Evolutionary conservation across 2,888 invertebrate genomes (phyloP).

Genomic region (Crematogaster levior): DNA sequence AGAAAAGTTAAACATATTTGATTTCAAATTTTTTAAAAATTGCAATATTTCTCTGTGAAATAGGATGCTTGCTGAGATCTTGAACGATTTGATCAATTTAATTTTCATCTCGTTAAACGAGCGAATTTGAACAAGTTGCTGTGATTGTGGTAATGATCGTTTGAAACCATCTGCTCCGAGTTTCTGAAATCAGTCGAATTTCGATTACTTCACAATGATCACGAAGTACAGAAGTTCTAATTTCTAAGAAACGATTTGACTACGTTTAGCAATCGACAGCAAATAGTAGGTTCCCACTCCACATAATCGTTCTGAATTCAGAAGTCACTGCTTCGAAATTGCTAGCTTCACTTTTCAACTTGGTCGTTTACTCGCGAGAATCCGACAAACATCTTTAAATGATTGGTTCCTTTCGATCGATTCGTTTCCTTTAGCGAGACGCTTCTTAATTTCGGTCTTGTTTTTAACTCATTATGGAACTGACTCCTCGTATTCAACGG

Average conservation of each 20-base stretch:
- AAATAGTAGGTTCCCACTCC: slow-evolving; percentile 28
- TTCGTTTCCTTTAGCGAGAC: neutral
- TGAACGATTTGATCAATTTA: slow-evolving; percentile 16
- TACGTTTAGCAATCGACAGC: slow-evolving; percentile 21
- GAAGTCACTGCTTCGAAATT: slow-evolving; percentile 18
- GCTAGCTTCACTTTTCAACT: slow-evolving; percentile 13
- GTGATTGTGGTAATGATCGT: slow-evolving; percentile 1
- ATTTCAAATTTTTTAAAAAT: neutral
- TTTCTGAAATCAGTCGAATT: slow-evolving; percentile 5
- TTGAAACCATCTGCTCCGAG: neutral
- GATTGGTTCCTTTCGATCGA: slow-evolving; percentile 11
- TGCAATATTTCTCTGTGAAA: neutral
- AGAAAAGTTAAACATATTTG: neutral
- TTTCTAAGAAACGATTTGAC: slow-evolving; percentile 31
- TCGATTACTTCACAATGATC: slow-evolving; percentile 16
- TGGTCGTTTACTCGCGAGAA: neutral
- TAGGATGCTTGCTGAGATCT: neutral
- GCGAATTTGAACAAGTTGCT: neutral
- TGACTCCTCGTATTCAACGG: neutral
- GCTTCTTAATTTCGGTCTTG: neutral
- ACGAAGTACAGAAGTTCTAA: slow-evolving; percentile 5
- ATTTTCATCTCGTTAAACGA: neutral
- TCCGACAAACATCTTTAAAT: slow-evolving; percentile 2
- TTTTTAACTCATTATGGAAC: neutral
- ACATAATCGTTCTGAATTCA: slow-evolving; percentile 24